Percentiles rank a stretch among this genome's conserved stretches.
phyloP scores from a whole-genome alignment of 2,113 vertebrate species.

The Saimiri boliviensis region DNA sequence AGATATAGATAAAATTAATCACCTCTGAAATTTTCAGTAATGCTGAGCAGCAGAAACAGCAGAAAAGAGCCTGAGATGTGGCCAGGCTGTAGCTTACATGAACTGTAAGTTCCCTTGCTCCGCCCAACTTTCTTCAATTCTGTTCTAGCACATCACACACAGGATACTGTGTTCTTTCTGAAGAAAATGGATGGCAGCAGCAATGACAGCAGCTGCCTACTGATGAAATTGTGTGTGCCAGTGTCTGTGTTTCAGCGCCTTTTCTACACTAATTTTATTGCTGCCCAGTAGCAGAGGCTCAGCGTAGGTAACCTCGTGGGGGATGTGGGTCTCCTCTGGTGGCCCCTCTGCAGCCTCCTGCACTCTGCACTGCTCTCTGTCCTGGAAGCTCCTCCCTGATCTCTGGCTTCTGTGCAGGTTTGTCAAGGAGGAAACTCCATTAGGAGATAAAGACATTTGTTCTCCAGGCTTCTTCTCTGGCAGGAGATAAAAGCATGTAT shows the following conservation, averaged over 20 bases:
- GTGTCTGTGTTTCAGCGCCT: background rate
- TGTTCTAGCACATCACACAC: accelerated
- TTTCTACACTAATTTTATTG: background rate
- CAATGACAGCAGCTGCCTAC: background rate
- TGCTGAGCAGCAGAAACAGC: background rate
- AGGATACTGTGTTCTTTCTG: background rate
- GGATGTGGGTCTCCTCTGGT: too few species aligned
- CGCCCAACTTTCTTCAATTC: accelerated
- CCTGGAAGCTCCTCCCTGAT: background rate
- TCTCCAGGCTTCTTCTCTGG: background rate
- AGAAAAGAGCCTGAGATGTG: background rate
- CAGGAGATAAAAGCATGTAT: background rate
- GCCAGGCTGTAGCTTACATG: accelerated
- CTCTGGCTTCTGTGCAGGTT: background rate
- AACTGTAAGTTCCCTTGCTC: accelerated
- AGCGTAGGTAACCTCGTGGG: accelerated
- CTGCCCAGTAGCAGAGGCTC: background rate
- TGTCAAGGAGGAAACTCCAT: background rate
- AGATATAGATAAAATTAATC: too few species aligned
- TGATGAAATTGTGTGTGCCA: too few species aligned
- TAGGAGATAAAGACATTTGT: background rate
- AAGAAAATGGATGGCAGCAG: background rate
- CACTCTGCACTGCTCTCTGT: too few species aligned
- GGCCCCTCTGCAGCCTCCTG: accelerated
- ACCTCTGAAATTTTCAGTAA: too few species aligned